Base-by-base conservation (phyloP, 2,888 invertebrate genomes). In the Acronicta alni region DNA sequence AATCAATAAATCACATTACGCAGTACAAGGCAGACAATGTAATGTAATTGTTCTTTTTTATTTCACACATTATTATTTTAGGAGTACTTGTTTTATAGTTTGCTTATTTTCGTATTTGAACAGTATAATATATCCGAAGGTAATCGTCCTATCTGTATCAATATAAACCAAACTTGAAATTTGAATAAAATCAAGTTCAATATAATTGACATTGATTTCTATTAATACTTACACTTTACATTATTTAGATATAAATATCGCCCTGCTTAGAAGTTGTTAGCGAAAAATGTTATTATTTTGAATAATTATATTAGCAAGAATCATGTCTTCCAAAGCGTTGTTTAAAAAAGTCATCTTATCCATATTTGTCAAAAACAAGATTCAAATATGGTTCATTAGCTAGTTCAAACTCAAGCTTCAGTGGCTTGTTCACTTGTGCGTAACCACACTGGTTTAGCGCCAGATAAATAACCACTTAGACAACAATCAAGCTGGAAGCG, bases 391-490 rank as follows among this genome's bases (percentile, higher is more conserved):
- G 16, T 32, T 15, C 60, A 68, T 72, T 54, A 43, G 49, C 54
- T 54, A 49, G 55, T 57, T 32, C 51, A 60, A 61, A 60, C 57
- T 23, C 17, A 26, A 39, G 44, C 30, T 51, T 62, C 47, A 52
- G 52, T 57, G 42, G 68, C 39, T 39, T 32, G 60, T 23, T 49
- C 39, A 41, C 10, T 26, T n/a, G 12, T 47, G 37, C 54, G 56
- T 55, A 64, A 67, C 57, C 51, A 66, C 67, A 73, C 83, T 67
- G 75, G 81, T 76, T 82, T 71, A 74, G 67, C 78, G 73, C 76
- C 79, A 75, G 74, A 79, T 82, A 81, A 85, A 77, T 75, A 80
- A 79, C 72, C 67, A 72, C 74, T 79, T 78, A 80, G 38, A 71
- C 61, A 58, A 60, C 74, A 69, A 74, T 72, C 57, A 62, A 57